A percentile compares a stretch with the other conserved stretches of the same genome.
phyloP scores from a whole-genome alignment of 2,113 vertebrate species.

The Carollia perspicillata region DNA sequence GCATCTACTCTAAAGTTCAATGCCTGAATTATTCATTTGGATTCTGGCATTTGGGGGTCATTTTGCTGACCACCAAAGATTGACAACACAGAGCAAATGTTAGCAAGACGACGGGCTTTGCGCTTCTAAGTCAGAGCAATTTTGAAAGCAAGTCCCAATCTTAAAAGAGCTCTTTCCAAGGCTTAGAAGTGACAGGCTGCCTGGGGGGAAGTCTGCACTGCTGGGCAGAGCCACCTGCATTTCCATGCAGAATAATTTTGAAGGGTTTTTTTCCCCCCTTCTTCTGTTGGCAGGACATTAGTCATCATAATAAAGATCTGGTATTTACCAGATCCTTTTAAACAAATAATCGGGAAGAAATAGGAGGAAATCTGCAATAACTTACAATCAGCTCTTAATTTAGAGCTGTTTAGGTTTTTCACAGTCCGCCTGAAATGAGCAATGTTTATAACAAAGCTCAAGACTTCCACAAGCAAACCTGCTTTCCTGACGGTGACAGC shows the following conservation, averaged over 20 bases:
- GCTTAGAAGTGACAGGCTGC: constrained; percentile 56
- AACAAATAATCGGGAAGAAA: constrained; percentile 77
- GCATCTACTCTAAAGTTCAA: constrained; percentile 62
- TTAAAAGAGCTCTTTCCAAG: constrained; percentile 81
- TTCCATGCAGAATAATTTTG: constrained; percentile 57
- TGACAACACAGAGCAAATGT: constrained; percentile 54
- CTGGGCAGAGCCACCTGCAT: constrained; percentile 71
- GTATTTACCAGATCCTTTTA: constrained; percentile 79
- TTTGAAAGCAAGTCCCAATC: constrained; percentile 59
- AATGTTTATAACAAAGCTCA: constrained; percentile 45
- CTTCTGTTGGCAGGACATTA: constrained; percentile 73
- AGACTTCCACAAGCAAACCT: constrained; percentile 42
- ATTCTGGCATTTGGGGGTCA: constrained; percentile 52
- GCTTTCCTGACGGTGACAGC: background rate
- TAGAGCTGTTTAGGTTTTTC: constrained; percentile 57
- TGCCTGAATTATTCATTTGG: constrained; percentile 23
- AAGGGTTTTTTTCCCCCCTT: background rate
- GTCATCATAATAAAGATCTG: constrained; percentile 74
- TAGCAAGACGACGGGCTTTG: constrained; percentile 68
- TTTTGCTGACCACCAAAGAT: constrained; percentile 65
- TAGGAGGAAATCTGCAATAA: constrained; percentile 79
- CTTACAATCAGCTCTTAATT: constrained; percentile 75
- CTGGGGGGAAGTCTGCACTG: background rate
- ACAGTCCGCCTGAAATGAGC: constrained; percentile 52
- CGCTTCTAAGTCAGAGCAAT: constrained; percentile 55